phyloP scores from a whole-genome alignment of 2,113 vertebrate species.

The Ictidomys tridecemlineatus region DNA sequence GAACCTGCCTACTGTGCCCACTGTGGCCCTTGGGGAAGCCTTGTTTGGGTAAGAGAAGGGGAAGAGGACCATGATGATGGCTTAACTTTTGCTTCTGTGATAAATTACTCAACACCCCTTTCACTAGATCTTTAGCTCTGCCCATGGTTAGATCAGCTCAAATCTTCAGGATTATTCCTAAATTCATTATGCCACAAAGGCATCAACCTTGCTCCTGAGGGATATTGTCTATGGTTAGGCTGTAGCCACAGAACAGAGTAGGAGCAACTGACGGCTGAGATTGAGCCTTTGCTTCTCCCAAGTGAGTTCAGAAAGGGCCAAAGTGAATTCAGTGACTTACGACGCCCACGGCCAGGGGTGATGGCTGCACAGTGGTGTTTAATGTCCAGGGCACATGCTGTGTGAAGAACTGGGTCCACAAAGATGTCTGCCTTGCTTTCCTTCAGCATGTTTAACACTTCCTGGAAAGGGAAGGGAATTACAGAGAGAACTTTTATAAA shows the following conservation, averaged over 20 bases:
- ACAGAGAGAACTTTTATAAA: slow-evolving; percentile 2
- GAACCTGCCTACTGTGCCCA: background rate
- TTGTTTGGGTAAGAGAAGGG: background rate
- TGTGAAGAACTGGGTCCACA: slow-evolving; percentile 98
- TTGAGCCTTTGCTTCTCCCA: background rate
- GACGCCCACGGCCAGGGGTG: slow-evolving; percentile 95
- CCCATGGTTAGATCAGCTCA: background rate
- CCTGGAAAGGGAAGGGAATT: slow-evolving; percentile 86
- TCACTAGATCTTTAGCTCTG: background rate
- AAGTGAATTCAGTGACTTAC: slow-evolving; percentile 88
- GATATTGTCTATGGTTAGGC: background rate
- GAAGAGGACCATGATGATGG: background rate
- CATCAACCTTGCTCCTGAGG: background rate
- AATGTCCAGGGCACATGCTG: slow-evolving; percentile 97
- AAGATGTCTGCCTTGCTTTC: slow-evolving; percentile 99
- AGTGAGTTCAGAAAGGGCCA: background rate
- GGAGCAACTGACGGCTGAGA: background rate
- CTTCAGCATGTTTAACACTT: slow-evolving; percentile 98
- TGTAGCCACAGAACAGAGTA: background rate
- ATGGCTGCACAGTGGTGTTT: slow-evolving; percentile 99
- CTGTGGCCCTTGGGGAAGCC: background rate
- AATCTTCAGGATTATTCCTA: background rate
- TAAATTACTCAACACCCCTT: background rate
- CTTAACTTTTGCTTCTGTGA: background rate
- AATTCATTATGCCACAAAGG: background rate